Percentiles rank a stretch among this genome's conserved stretches.
Evolutionary conservation across 2,888 invertebrate species (phyloP).

Genomic region (Eudasyphora cyanicolor): DNA sequence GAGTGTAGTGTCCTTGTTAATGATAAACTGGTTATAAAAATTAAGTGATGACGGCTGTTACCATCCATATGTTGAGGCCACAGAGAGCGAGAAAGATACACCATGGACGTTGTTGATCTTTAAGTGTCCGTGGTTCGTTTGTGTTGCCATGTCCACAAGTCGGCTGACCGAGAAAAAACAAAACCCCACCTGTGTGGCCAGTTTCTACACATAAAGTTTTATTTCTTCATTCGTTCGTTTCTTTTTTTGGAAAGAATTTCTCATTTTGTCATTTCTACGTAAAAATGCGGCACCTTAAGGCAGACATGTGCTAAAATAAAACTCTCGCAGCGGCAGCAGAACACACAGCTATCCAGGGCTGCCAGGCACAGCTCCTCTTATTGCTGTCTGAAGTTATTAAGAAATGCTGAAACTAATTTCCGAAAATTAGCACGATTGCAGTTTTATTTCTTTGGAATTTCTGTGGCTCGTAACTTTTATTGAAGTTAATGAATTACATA

Average conservation of each 20-base stretch:
- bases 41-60: conserved; percentile 64
- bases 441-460: conserved; percentile 21
- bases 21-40: conserved; percentile 64
- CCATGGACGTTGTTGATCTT: background rate
- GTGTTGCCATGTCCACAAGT: conserved; percentile 28
- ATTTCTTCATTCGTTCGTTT: no score
- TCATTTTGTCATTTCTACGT: conserved; percentile 36
- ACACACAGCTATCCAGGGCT: background rate
- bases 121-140: background rate
- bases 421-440: conserved; percentile 68
- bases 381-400: conserved; percentile 55
- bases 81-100: background rate
- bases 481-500: conserved; percentile 20
- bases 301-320: conserved; percentile 50
- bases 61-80: conserved; percentile 57
- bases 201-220: conserved; percentile 29
- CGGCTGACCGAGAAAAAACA: no score
- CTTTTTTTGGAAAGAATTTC: conserved; percentile 39
- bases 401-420: conserved; percentile 59
- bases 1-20: conserved; percentile 59
- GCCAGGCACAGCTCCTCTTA: background rate
- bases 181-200: conserved; percentile 62
- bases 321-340: no score
- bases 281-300: conserved; percentile 55
- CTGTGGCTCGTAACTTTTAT: background rate